Evolutionary conservation across 2,797 vertebrate species (phyloP).

Genomic region (Lithobates pipiens): DNA sequence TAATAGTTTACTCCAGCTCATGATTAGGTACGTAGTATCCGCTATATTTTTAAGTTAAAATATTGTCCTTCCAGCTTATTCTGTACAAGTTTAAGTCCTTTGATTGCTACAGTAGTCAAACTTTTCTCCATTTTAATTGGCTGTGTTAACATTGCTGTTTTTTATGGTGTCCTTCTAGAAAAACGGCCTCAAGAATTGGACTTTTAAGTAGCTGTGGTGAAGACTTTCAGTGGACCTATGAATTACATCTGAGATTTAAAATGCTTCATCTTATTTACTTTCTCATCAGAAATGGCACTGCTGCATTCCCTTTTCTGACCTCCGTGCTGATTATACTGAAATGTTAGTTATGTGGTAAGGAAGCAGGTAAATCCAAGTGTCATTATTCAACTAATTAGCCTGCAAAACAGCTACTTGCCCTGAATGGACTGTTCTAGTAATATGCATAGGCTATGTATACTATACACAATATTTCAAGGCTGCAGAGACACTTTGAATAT

Average conservation of each 20-base stretch:
- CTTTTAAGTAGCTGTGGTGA: constrained; percentile 55
- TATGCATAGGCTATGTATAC: constrained; percentile 43
- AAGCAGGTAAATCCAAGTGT: constrained; percentile 57
- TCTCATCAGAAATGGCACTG: constrained; percentile 56
- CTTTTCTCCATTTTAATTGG: constrained; percentile 52
- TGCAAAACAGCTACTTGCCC: constrained; percentile 53
- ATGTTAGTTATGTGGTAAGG: constrained; percentile 55
- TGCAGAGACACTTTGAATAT: constrained; percentile 55
- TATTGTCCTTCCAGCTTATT: neutral
- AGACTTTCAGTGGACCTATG: constrained; percentile 47
- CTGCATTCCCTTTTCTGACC: constrained; percentile 52
- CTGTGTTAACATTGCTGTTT: constrained; percentile 16
- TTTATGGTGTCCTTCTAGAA: constrained; percentile 47
- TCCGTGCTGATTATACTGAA: constrained; percentile 53
- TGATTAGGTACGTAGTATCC: neutral
- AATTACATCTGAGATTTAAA: constrained; percentile 57
- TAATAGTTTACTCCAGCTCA: neutral
- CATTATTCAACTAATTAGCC: constrained; percentile 59
- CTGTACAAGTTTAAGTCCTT: constrained; percentile 22
- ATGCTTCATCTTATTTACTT: constrained; percentile 55
- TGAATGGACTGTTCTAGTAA: constrained; percentile 58
- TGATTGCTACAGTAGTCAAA: constrained; percentile 11
- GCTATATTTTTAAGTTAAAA: constrained; percentile 16
- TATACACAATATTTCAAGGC: constrained; percentile 59
- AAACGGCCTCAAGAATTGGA: constrained; percentile 51